A percentile compares a stretch with the other conserved stretches of the same genome.
Conservation (phyloP, 2,113 vertebrate genomes). For the Ursus arctos region DNA sequence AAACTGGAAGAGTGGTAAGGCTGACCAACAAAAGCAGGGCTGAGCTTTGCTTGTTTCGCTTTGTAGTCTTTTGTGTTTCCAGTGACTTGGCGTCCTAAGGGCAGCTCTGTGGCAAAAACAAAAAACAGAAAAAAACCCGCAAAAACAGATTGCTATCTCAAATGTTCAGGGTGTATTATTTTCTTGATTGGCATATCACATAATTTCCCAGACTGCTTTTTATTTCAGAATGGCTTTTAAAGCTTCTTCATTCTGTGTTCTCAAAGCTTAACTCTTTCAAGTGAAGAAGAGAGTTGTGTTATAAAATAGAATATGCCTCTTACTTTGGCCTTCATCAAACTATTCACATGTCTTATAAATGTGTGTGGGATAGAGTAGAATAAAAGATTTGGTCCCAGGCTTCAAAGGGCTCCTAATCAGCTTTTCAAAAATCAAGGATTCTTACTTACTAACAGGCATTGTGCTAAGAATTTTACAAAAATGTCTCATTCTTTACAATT, state of each 20-base stretch:
- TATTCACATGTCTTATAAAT: not conserved
- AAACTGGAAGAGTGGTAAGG: constrained; percentile 55
- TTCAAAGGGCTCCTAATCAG: not conserved
- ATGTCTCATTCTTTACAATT: not conserved
- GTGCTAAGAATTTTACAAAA: not conserved
- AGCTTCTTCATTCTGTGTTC: not conserved
- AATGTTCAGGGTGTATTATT: not conserved
- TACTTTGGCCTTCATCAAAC: constrained; percentile 11
- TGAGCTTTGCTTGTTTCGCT: not conserved
- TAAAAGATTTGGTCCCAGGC: not conserved
- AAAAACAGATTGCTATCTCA: not conserved
- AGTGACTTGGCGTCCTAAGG: not conserved
- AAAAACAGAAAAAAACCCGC: too few relatives aligned
- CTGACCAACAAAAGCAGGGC: not conserved
- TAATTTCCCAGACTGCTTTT: not conserved
- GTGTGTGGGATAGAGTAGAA: not conserved
- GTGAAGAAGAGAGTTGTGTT: not conserved
- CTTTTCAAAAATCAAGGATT: constrained; percentile 34
- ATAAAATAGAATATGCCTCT: not conserved
- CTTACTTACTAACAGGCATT: not conserved
- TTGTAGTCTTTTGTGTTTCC: not conserved
- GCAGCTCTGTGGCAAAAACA: not conserved
- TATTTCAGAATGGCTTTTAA: constrained; percentile 47
- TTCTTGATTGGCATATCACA: not conserved
- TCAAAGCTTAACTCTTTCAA: not conserved